phyloP scores from a whole-genome alignment of 2,113 vertebrate species.

The Ceyx margarethae region DNA sequence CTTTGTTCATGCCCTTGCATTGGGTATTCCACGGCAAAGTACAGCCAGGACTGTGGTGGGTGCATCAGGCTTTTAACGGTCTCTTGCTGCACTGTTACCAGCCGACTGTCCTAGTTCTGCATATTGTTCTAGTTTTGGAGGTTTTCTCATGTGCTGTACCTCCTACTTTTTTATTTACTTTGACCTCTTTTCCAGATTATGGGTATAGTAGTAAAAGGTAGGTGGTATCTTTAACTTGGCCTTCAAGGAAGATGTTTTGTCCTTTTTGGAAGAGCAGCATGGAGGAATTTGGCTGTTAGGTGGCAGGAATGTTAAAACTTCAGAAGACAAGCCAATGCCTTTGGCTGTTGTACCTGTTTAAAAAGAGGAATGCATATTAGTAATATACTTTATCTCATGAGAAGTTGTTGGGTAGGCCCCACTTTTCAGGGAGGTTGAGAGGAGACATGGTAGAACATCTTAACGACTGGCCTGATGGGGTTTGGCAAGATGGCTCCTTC shows the following conservation, averaged over 20 bases:
- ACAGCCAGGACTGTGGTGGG: slow-evolving; percentile 33
- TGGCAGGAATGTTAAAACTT: neutral
- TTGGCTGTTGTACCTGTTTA: neutral
- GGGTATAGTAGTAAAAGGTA: neutral
- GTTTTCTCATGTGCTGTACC: neutral
- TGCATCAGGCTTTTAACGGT: neutral
- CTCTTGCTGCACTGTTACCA: rapidly evolving
- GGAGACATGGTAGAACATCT: neutral
- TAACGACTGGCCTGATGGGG: neutral
- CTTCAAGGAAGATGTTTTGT: neutral
- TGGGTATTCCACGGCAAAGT: neutral
- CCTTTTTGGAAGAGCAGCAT: neutral
- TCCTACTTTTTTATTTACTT: neutral
- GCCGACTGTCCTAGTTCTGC: rapidly evolving
- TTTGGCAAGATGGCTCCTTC: neutral
- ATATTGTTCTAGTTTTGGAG: neutral
- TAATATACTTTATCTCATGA: neutral
- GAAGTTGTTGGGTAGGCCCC: neutral
- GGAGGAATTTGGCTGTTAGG: neutral
- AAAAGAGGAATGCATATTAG: neutral
- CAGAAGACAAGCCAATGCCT: neutral
- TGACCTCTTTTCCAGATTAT: neutral
- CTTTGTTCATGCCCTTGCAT: neutral
- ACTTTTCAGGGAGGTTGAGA: neutral
- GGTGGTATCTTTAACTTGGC: neutral